A percentile compares a stretch with the other conserved stretches of the same genome.
These are phyloP conservation scores for Rattus rattus DNA, from an alignment of 2,113 vertebrate species.

Conservation along the genomic window DNA sequence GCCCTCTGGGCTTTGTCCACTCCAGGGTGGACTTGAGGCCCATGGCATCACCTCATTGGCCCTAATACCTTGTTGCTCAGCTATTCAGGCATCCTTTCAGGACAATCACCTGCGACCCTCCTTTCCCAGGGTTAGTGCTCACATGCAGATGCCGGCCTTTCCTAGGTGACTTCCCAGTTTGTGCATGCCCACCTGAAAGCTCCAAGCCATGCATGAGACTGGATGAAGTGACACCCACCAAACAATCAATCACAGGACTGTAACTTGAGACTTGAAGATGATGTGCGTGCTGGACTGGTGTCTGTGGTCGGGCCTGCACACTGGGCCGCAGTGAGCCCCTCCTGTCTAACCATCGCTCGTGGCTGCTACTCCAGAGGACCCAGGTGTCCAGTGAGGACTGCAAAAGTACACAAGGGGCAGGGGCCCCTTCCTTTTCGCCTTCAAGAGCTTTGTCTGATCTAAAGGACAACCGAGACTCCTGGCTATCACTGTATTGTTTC, in stretches of 20 bases:
- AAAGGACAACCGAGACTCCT: not conserved
- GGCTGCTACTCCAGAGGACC: not conserved
- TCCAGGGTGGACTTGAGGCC: too few relatives aligned
- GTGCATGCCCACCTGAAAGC: too few relatives aligned
- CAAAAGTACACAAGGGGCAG: not conserved
- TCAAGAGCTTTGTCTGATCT: not conserved
- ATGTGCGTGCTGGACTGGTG: not conserved
- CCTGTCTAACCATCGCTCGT: not conserved
- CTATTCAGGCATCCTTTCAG: not conserved
- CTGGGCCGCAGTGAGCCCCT: not conserved
- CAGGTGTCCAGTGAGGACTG: not conserved
- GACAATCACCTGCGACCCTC: not conserved
- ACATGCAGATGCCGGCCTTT: not conserved
- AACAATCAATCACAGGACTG: not conserved
- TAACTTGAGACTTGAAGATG: not conserved
- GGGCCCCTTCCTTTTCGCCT: not conserved
- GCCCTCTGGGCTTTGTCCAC: too few relatives aligned
- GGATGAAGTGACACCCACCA: not conserved
- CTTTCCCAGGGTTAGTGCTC: not conserved
- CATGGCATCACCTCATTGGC: too few relatives aligned
- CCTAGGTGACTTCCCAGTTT: too few relatives aligned
- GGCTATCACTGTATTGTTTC: not conserved
- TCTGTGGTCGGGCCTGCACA: not conserved
- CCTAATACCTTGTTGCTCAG: not conserved
- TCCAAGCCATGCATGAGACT: not conserved